These are phyloP conservation scores for Heteromormyrus szaboi DNA, from an alignment of 2,797 vertebrate genomes.

Conservation along the genomic window DNA sequence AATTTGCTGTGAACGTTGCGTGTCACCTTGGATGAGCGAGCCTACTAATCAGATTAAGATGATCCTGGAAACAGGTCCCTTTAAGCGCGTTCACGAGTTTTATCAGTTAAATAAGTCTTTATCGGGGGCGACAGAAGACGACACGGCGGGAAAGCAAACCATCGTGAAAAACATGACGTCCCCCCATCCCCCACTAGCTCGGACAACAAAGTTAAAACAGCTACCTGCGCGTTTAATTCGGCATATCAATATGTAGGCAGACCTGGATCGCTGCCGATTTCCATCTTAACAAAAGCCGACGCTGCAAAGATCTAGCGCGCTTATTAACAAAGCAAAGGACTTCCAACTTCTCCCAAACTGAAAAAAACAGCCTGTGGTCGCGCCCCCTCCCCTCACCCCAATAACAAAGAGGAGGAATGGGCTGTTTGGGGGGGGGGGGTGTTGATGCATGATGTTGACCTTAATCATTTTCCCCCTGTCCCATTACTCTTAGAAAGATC, in stretches of 20 bases:
- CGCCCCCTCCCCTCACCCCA: constrained; percentile 43
- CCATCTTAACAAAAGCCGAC: neutral
- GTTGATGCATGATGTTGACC: constrained; percentile 55
- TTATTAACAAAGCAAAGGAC: constrained; percentile 24
- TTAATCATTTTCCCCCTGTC: constrained; percentile 41
- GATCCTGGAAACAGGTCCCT: constrained; percentile 25
- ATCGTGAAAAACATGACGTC: neutral
- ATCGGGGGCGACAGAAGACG: constrained; percentile 6
- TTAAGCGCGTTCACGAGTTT: constrained; percentile 25
- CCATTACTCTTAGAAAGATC: constrained; percentile 31
- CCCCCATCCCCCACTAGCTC: neutral
- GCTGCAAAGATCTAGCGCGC: neutral
- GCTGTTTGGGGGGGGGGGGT: constrained; percentile 40
- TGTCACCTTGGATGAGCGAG: constrained; percentile 27
- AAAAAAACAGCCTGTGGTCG: constrained; percentile 43
- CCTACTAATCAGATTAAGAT: constrained; percentile 41
- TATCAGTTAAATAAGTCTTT: constrained; percentile 24
- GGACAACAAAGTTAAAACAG: neutral
- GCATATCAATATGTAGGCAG: neutral
- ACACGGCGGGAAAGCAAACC: constrained; percentile 15
- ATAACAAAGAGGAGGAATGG: constrained; percentile 54
- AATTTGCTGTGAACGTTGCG: neutral
- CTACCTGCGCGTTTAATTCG: constrained; percentile 6
- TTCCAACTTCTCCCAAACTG: constrained; percentile 45
- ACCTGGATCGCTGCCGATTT: neutral